Base-by-base conservation (phyloP, 35 echinoderm and acorn worm genomes). In the Ophioderma brevispina region DNA sequence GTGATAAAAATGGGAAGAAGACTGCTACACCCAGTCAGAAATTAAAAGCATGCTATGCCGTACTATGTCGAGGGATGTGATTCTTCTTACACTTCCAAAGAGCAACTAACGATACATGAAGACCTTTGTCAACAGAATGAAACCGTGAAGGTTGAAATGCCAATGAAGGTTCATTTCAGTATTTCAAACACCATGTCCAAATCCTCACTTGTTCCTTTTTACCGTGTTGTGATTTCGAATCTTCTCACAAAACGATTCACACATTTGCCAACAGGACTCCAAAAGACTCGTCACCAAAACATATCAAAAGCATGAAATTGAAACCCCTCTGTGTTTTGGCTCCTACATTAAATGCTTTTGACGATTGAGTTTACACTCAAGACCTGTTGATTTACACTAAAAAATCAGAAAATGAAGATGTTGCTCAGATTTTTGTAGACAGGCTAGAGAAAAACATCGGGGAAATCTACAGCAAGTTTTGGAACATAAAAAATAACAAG, bases 321-420 rank as follows among this genome's bases (percentile, higher is more conserved):
- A n/a, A n/a, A n/a, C n/a, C n/a, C 41, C 78, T 40, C 42, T 14
- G 11, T 4, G 34, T 15, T 80, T 80, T 80, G 33, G 34, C 36
- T 80, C 33, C 36, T 80, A 37, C 78, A 36, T 80, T 25, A 80
- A 80, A 80, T 80, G 36, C 35, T 82, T n/a, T 39, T 42, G 34
- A 82, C 35, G 38, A 39, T 25, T 31, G 17, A 21, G n/a, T 40
- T 0, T 82, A 37, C 42, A 3, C 18, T 25, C 35, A 40, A 82
- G 38, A 82, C 2, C 34, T 23, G 3, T 1, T 39, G n/a, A 82
- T 31, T 18, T 39, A 40, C 10, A 17, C n/a, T 21, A 40, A 82
- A 40, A 11, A 82, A 31, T 39, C 34, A 5, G 1, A 10, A 0
- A 38, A 40, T 4, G 38, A 82, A 40, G 42, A 82, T 42, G 38